Evolutionary conservation across 2,888 invertebrate genomes (phyloP).

Genomic region (Elmis aenea): DNA sequence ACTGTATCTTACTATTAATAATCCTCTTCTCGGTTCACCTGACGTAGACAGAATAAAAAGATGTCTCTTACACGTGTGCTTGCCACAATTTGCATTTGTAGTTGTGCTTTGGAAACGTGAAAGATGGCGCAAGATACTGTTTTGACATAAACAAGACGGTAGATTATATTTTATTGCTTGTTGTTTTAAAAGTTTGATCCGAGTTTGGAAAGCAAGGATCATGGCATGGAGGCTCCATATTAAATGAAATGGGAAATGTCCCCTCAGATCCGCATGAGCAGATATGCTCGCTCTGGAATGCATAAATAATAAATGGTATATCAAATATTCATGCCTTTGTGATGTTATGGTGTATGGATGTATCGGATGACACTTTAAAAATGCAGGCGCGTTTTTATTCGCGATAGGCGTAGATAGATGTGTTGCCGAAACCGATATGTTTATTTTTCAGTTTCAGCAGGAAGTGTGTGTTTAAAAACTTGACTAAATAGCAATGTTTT

Average conservation of each 20-base stretch:
- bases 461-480: no score
- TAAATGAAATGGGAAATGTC: slow-evolving; percentile 33
- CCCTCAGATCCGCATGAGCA: slow-evolving; percentile 30
- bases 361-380: slow-evolving; percentile 15
- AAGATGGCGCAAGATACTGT: slow-evolving; percentile 1
- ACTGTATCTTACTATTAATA: slow-evolving; percentile 46
- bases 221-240: slow-evolving; percentile 27
- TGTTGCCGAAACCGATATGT: no score
- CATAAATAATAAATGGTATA: slow-evolving; percentile 26
- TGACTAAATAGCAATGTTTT: no score
- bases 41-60: slow-evolving; percentile 23
- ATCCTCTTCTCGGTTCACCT: slow-evolving; percentile 26
- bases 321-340: slow-evolving; percentile 28
- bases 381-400: slow-evolving; percentile 9
- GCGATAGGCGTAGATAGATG: no score
- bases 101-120: no score
- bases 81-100: no score
- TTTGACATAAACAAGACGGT: slow-evolving; percentile 24
- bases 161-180: slow-evolving; percentile 33
- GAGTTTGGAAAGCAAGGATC: slow-evolving; percentile 16
- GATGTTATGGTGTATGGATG: slow-evolving; percentile 20
- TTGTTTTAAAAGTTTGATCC: slow-evolving; percentile 32
- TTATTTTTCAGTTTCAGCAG: no score
- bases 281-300: slow-evolving; percentile 27
- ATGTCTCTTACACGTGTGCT: no score